A percentile compares a stretch with the other conserved stretches of the same genome.
phyloP scores from a whole-genome alignment of 2,888 invertebrate genomes.

The Podotricha telesiphe region DNA sequence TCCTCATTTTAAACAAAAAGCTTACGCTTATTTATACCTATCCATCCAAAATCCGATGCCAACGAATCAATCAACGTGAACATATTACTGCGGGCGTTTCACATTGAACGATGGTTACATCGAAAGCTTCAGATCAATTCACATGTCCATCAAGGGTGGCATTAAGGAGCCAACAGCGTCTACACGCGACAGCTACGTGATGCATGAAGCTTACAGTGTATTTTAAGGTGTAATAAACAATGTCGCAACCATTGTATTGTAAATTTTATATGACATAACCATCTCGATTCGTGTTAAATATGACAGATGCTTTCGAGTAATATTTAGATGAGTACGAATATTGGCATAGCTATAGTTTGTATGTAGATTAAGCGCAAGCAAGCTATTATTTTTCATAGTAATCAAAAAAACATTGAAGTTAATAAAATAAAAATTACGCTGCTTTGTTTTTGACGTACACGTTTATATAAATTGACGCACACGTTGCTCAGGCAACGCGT shows the following conservation, averaged over 20 bases:
- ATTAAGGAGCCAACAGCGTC: not conserved
- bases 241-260: constrained; percentile 21
- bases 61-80: constrained; percentile 8
- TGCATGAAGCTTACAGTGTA: constrained; percentile 24
- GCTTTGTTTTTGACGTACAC: too few relatives aligned
- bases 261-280: constrained; percentile 1
- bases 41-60: not conserved
- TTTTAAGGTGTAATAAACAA: constrained; percentile 25
- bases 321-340: too few relatives aligned
- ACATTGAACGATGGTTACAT: not conserved
- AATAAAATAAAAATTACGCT: too few relatives aligned
- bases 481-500: too few relatives aligned
- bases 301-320: not conserved
- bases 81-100: constrained; percentile 7
- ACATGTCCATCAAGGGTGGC: constrained; percentile 62
- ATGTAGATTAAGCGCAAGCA: too few relatives aligned
- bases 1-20: too few relatives aligned
- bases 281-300: not conserved
- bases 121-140: constrained; percentile 52
- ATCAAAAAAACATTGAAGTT: too few relatives aligned
- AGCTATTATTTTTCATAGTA: too few relatives aligned
- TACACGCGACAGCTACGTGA: constrained; percentile 33
- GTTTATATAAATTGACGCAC: too few relatives aligned
- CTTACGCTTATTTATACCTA: not conserved
- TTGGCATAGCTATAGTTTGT: too few relatives aligned